Base-by-base conservation (phyloP, 2,113 vertebrate genomes). In the Serinus canaria region DNA sequence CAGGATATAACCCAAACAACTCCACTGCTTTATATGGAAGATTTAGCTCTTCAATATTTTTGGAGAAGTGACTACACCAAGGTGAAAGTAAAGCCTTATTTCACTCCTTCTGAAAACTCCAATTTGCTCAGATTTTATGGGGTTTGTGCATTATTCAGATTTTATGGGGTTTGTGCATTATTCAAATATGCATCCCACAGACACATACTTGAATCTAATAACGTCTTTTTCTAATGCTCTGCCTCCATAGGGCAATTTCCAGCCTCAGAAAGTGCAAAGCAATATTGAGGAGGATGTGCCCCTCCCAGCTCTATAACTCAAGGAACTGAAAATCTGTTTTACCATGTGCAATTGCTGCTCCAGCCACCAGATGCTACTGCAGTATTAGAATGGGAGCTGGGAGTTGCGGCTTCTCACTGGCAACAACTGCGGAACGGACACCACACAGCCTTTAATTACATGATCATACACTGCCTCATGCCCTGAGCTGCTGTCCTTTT, bases 361-460 rank as follows among this genome's bases (percentile, higher is more conserved):
- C 66, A 47, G 67, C 95, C 96, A 87, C 80, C 92, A 97, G 96
- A 94, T 96, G 95, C 73, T 97, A 95, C 95, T 96, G 95, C 3
- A 7, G 93, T 75, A 95, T 41, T 22, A 90, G 59, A 76, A 80
- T 69, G 82, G 25, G 72, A 91, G 64, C 62, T 0, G 0, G 21
- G 46, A 37, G 24, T 14, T 78, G 64, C 6, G 0, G 72, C 44
- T 93, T 43, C 41, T 43, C 41, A 16, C 15, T 43, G 15, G 15
- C 41, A 43, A 43, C 41, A 43, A 43, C 41, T 18, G 58, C 6
- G 2, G 37, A 79, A 69, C 5, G 59, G 83, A 37, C 72, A 55
- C 37, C 49, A 50, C n/a, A 41, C 18, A 66, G 68, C 11, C 35
- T 86, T 83, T 86, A 90, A 94, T 86, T 88, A 64, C 17, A 31